phyloP scores from a whole-genome alignment of 2,797 vertebrate genomes.

The Nannoperca obscura region DNA sequence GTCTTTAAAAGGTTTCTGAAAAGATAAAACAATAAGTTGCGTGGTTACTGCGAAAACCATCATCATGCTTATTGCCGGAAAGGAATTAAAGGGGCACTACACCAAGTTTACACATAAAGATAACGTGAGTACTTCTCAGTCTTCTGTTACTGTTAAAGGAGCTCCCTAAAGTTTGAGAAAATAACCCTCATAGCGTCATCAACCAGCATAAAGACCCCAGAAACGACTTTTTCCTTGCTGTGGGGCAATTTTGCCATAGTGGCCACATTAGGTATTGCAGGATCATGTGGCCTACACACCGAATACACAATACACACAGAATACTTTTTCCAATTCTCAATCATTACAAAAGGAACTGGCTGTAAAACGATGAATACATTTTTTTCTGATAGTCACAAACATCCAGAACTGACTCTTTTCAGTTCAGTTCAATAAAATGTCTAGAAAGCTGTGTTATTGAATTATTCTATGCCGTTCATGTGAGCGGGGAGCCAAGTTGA shows the following conservation, averaged over 20 bases:
- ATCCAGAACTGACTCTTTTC: background rate
- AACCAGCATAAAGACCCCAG: background rate
- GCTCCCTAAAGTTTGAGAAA: background rate
- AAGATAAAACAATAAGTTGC: background rate
- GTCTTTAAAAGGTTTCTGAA: slow-evolving; percentile 4
- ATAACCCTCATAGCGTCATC: background rate
- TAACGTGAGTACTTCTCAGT: background rate
- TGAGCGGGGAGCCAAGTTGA: background rate
- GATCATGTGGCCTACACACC: background rate
- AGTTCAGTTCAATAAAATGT: background rate
- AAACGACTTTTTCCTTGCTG: background rate
- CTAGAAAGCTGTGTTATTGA: background rate
- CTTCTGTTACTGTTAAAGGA: background rate
- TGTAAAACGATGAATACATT: background rate
- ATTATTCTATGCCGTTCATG: background rate
- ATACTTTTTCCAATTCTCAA: background rate
- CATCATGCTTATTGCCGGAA: background rate
- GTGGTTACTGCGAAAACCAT: slow-evolving; percentile 4
- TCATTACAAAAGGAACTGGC: background rate
- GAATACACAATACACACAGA: too few relatives aligned
- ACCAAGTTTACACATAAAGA: background rate
- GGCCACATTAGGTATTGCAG: background rate
- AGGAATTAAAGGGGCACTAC: slow-evolving; percentile 1
- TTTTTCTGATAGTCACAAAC: background rate
- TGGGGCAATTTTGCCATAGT: background rate